Evolutionary conservation across 1,140 invertebrate species (phyloP).

Genomic region (Ooceraea biroi): DNA sequence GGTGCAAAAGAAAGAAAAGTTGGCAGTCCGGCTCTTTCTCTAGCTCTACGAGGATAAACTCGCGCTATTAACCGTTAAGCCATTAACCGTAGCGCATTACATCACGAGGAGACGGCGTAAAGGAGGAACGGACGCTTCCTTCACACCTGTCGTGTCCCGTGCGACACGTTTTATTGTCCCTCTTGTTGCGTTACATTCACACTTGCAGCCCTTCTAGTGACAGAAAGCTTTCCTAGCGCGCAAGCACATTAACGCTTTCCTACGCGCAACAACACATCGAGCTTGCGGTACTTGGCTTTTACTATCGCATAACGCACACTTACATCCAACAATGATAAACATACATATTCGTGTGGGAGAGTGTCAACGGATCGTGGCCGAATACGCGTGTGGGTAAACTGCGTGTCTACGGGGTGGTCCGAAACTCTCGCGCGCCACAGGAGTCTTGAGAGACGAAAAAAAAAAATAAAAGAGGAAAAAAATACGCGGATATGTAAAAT

Average conservation of each 20-base stretch:
- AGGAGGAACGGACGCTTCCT: constrained; percentile 22
- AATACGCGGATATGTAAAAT: background rate
- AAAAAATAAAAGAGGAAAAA: background rate
- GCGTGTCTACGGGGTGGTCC: constrained; percentile 52
- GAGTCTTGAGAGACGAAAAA: background rate
- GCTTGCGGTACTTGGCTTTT: constrained; percentile 64
- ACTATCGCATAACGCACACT: constrained; percentile 71
- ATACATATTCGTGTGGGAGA: constrained; percentile 67
- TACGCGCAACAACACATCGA: constrained; percentile 74
- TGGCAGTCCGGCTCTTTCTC: constrained; percentile 35
- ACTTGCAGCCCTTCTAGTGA: constrained; percentile 67
- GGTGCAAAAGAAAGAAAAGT: constrained; percentile 26
- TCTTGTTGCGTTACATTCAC: constrained; percentile 63
- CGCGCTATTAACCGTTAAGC: constrained; percentile 9
- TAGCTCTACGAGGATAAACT: constrained; percentile 5
- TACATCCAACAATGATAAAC: constrained; percentile 68
- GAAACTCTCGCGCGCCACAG: constrained; percentile 23
- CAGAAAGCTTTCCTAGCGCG: constrained; percentile 75
- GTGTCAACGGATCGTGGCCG: constrained; percentile 50
- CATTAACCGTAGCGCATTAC: constrained; percentile 10
- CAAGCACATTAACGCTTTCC: constrained; percentile 75
- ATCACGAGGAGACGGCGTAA: background rate
- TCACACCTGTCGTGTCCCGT: constrained; percentile 50
- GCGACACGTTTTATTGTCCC: constrained; percentile 44
- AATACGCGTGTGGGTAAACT: constrained; percentile 31